Evolutionary conservation across 2,113 vertebrate genomes (phyloP).

Genomic region (Poecilia latipinna): DNA sequence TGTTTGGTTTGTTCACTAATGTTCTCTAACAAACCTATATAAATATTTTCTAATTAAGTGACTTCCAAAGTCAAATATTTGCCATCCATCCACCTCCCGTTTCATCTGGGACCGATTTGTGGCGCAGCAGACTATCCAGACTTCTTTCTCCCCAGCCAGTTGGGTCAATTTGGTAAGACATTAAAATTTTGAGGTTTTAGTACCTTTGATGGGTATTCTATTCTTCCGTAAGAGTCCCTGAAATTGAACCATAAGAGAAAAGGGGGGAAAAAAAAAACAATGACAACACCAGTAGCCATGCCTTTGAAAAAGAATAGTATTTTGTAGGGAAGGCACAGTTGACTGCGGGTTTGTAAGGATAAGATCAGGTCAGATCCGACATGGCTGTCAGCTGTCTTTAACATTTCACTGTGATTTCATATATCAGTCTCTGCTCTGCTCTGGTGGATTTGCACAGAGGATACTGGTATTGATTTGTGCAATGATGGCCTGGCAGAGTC

Average conservation of each 20-base stretch:
- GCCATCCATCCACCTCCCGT: too few species aligned
- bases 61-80: not conserved
- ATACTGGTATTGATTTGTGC: constrained; percentile 65
- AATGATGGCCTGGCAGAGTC: constrained; percentile 48
- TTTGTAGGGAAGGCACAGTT: constrained; percentile 35
- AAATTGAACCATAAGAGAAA: not conserved
- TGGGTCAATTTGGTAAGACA: not conserved
- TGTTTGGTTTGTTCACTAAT: not conserved
- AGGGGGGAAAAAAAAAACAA: not conserved
- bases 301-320: constrained; percentile 9
- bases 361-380: constrained; percentile 50
- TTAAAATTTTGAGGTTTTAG: not conserved
- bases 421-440: constrained; percentile 42
- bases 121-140: too few species aligned
- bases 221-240: not conserved
- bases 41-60: not conserved
- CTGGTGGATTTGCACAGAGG: constrained; percentile 60
- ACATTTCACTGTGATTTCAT: constrained; percentile 69
- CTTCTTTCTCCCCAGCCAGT: too few species aligned
- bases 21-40: not conserved
- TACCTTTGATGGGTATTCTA: not conserved
- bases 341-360: constrained; percentile 48
- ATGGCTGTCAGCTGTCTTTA: constrained; percentile 43
- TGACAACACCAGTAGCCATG: constrained; percentile 1
- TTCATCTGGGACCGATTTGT: too few species aligned